Base-by-base conservation (phyloP, 2,797 vertebrate genomes). In the Momotus momota region DNA sequence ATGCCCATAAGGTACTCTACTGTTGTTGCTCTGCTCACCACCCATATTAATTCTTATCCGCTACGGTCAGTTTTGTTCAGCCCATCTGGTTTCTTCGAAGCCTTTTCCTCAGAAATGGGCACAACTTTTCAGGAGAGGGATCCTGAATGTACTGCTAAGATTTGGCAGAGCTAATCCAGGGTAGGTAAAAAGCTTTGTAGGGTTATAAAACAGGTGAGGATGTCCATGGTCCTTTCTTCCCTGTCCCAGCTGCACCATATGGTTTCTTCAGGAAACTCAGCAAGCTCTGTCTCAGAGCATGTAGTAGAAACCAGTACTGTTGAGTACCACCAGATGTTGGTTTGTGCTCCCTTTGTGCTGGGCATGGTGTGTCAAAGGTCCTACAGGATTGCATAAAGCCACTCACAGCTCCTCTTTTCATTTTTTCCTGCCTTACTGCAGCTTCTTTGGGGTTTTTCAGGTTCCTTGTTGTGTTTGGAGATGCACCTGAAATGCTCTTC, bases 391-490 rank as follows among this genome's bases (percentile, higher is more conserved):
- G 18, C 38, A 43, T 40, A 67, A 83, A 78, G 74, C 33, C 33
- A 21, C 0, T n/a, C 20, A 29, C 33, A 80, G 8, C n/a, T 74
- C n/a, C 25, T 26, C 14, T 64, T 81, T 74, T 58, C 12, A 22
- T 61, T 38, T 11, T 80, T 73, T 54, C 33, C 23, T 73, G 58
- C 7, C 31, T 58, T 73, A 29, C 6, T 7, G 5, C 1, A 5
- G 8, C 5, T 57, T 78, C 45, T 31, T 35, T 12, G 27, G 26
- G 6, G 1, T 23, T 88, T 79, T 72, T 7, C 48, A 48, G 26
- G n/a, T 69, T 62, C 35, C 18, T 5, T 0, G 0, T 14, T 74
- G 18, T 12, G 2, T 73, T 64, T 81, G 57, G 25, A 81, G 41
- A 38, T 18, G 22, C 14, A 14, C 33, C 22, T 61, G 29, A 57